phyloP scores from a whole-genome alignment of 2,888 invertebrate species.

The Hirudinaria manillensis region DNA sequence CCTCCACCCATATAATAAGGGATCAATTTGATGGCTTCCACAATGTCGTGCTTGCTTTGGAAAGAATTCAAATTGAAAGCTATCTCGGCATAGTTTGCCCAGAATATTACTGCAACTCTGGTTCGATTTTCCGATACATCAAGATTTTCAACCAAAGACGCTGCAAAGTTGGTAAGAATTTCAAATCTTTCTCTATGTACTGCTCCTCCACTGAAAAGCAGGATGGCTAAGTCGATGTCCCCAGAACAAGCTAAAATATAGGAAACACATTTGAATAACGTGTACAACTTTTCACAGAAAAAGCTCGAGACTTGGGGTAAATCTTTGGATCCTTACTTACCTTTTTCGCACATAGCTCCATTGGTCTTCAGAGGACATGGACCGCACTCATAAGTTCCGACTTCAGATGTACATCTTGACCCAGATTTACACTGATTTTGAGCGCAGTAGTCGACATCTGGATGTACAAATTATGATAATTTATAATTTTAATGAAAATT shows the following conservation, averaged over 20 bases:
- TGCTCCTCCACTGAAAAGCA: slow-evolving; percentile 36
- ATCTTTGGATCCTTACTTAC: slow-evolving; percentile 30
- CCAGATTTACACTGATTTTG: slow-evolving; percentile 37
- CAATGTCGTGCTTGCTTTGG: slow-evolving; percentile 42
- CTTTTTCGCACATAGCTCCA: slow-evolving; percentile 37
- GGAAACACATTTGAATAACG: too few relatives aligned
- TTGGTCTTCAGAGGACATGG: slow-evolving; percentile 38
- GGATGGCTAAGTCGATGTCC: slow-evolving; percentile 35
- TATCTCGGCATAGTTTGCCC: slow-evolving; percentile 38
- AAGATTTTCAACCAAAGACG: slow-evolving; percentile 33
- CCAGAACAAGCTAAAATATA: slow-evolving; percentile 35
- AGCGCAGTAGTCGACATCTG: slow-evolving; percentile 32
- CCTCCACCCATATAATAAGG: slow-evolving; percentile 45
- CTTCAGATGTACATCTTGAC: slow-evolving; percentile 33
- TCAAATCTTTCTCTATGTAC: slow-evolving; percentile 37
- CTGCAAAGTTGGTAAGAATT: slow-evolving; percentile 35
- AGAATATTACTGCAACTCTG: slow-evolving; percentile 38
- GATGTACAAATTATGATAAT: neutral
- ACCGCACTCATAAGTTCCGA: slow-evolving; percentile 37
- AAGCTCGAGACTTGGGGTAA: neutral
- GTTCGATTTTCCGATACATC: slow-evolving; percentile 35
- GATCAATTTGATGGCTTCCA: slow-evolving; percentile 45
- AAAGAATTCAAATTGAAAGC: slow-evolving; percentile 47
- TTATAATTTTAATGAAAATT: neutral
- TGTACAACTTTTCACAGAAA: neutral